These are phyloP conservation scores for Tonatia bakeri DNA, from an alignment of 2,113 vertebrate species.

Conservation along the genomic window DNA sequence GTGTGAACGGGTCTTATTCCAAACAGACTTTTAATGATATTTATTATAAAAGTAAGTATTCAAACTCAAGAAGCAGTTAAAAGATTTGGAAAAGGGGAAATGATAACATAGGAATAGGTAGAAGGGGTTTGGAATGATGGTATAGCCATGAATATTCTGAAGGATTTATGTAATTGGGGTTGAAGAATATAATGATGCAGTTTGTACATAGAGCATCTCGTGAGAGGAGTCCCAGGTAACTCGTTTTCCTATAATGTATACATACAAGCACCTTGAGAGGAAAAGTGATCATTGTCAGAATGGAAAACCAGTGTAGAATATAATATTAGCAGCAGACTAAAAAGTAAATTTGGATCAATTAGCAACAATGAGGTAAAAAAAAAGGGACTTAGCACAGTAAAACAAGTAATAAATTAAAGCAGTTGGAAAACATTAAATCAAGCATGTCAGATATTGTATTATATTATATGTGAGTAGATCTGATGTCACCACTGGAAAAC, in stretches of 20 bases:
- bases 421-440: background rate
- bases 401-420: background rate
- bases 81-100: background rate
- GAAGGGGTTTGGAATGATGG: background rate
- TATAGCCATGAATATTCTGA: background rate
- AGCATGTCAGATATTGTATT: background rate
- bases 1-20: background rate
- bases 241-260: background rate
- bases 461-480: background rate
- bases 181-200: background rate
- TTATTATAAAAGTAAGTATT: background rate
- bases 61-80: background rate
- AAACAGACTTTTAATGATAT: background rate
- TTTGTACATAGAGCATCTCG: background rate
- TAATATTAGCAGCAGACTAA: background rate
- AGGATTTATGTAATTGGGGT: background rate
- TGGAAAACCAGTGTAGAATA: background rate
- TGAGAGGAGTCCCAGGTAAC: background rate
- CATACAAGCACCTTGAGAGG: background rate
- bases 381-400: background rate
- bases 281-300: background rate
- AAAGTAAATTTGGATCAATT: background rate
- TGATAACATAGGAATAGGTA: background rate
- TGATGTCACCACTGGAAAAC: no score
- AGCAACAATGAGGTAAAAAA: background rate